Percentiles rank a stretch among this genome's conserved stretches.
phyloP scores from a whole-genome alignment of 2,888 invertebrate species.

The Acleris cristana region DNA sequence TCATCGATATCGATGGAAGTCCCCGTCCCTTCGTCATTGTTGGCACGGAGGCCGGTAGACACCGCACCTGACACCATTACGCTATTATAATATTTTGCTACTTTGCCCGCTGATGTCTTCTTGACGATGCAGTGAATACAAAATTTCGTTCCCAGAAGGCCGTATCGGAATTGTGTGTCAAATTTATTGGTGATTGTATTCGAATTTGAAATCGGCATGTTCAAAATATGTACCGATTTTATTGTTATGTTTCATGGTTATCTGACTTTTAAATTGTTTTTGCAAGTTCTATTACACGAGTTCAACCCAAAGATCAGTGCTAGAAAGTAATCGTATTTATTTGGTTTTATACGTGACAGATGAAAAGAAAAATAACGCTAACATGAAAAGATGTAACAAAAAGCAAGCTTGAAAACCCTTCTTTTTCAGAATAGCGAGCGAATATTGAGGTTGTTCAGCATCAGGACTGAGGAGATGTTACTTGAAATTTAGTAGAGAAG shows the following conservation, averaged over 20 bases:
- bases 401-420: no score
- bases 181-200: constrained; percentile 75
- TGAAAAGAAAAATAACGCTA: no score
- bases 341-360: background rate
- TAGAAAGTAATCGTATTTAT: background rate
- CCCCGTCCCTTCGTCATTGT: constrained; percentile 24
- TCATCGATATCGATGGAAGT: constrained; percentile 46
- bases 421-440: no score
- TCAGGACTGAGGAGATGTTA: no score
- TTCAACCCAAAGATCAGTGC: background rate
- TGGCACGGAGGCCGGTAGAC: constrained; percentile 42
- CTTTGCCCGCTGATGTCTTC: constrained; percentile 78
- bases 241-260: constrained; percentile 29
- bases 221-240: constrained; percentile 54
- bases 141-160: constrained; percentile 63
- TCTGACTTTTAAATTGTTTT: constrained; percentile 12
- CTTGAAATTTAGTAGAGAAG: no score
- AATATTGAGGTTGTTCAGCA: no score
- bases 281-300: background rate
- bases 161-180: constrained; percentile 58
- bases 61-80: constrained; percentile 81
- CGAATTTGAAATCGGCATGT: constrained; percentile 59
- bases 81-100: constrained; percentile 83
- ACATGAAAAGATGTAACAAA: no score
- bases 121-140: constrained; percentile 82